phyloP scores from a whole-genome alignment of 37 sponge, comb jelly and placozoan genomes.

The Spongilla lacustris region DNA sequence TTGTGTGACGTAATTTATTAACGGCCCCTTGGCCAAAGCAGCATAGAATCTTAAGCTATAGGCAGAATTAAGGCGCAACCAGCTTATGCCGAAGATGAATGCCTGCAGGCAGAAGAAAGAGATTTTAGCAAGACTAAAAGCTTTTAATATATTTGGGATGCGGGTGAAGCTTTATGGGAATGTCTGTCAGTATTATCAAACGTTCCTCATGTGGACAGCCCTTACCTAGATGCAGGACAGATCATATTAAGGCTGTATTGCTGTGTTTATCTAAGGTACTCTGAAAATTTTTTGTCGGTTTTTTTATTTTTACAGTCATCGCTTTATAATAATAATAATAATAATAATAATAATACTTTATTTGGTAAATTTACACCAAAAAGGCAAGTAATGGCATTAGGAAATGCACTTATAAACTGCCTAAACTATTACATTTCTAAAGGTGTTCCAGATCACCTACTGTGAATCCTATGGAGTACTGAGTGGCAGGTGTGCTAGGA shows the following conservation, averaged over 20 bases:
- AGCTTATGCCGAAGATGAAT: constrained; percentile 2
- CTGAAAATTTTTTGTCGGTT: too few relatives aligned
- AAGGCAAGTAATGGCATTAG: too few relatives aligned
- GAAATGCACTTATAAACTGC: too few relatives aligned
- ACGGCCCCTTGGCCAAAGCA: too few relatives aligned
- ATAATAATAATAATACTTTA: too few relatives aligned
- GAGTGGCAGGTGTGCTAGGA: constrained; percentile 1
- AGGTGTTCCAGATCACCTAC: constrained; percentile 39
- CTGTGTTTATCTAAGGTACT: background rate
- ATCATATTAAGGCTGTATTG: constrained; percentile 18
- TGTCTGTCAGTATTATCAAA: constrained; percentile 14
- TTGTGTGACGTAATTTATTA: too few relatives aligned
- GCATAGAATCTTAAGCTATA: too few relatives aligned
- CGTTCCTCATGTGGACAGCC: constrained; percentile 13
- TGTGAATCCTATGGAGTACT: background rate
- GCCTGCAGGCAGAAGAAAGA: constrained; percentile 27
- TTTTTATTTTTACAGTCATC: too few relatives aligned
- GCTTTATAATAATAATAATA: too few relatives aligned
- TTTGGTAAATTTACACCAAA: too few relatives aligned
- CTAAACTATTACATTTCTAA: too few relatives aligned
- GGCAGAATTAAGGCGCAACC: too few relatives aligned
- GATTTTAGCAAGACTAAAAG: constrained; percentile 8
- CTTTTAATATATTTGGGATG: constrained; percentile 30
- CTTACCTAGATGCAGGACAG: constrained; percentile 5
- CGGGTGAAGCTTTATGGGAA: constrained; percentile 5